Evolutionary conservation across 2,797 vertebrate genomes (phyloP).

Genomic region (Telmatherina bonti): DNA sequence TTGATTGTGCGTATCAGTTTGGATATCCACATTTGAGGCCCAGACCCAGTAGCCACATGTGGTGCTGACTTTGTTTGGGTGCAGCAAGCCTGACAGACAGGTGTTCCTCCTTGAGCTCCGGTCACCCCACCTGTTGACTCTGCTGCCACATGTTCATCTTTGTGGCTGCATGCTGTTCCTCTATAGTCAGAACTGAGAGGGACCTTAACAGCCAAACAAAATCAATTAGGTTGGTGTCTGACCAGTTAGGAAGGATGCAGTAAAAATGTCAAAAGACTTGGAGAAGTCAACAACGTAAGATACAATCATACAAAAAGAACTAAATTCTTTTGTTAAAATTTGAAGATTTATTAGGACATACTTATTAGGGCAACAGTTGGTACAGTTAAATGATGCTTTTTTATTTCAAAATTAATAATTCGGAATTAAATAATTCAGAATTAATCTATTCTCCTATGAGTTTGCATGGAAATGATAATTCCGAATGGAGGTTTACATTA

Average conservation of each 20-base stretch:
- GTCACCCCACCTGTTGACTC: slow-evolving; percentile 68
- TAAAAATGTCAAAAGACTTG: slow-evolving; percentile 38
- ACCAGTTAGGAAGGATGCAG: slow-evolving; percentile 12
- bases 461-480: no score
- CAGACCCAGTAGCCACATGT: slow-evolving; percentile 52
- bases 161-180: slow-evolving; percentile 56
- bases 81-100: slow-evolving; percentile 69
- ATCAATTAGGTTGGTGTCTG: slow-evolving; percentile 35
- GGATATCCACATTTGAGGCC: slow-evolving; percentile 36
- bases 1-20: slow-evolving; percentile 16
- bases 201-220: slow-evolving; percentile 52
- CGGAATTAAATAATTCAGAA: no score
- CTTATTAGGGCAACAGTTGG: background rate
- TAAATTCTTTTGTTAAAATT: background rate
- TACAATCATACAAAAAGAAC: background rate
- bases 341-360: background rate
- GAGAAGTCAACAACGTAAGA: slow-evolving; percentile 22
- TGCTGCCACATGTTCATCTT: slow-evolving; percentile 74
- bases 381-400: no score
- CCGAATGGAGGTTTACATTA: no score
- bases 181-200: slow-evolving; percentile 44
- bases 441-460: no score
- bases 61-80: slow-evolving; percentile 48
- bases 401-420: no score
- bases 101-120: slow-evolving; percentile 66